Evolutionary conservation across 2,113 vertebrate species (phyloP).

Genomic region (Otus sunia): DNA sequence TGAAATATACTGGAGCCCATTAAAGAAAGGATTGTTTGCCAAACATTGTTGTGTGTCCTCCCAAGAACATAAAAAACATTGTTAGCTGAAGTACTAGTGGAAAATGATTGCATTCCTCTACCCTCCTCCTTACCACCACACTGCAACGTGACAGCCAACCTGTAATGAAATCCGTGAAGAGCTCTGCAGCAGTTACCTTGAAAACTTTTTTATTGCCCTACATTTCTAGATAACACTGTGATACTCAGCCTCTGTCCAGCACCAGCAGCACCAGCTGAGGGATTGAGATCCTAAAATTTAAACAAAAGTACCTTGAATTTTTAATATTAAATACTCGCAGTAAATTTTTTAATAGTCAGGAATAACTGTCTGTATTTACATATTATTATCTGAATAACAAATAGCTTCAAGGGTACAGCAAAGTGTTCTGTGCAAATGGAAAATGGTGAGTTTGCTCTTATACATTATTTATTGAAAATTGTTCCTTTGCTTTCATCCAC

Average conservation of each 20-base stretch:
- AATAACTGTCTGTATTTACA: slow-evolving; percentile 12
- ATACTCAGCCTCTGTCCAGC: not conserved
- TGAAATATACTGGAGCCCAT: not conserved
- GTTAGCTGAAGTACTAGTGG: slow-evolving; percentile 43
- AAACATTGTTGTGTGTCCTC: slow-evolving; percentile 1
- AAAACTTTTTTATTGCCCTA: slow-evolving; percentile 47
- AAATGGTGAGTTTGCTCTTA: not conserved
- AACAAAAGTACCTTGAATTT: not conserved
- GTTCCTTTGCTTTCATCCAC: not conserved
- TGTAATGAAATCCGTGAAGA: slow-evolving; percentile 38
- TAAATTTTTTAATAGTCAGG: not conserved
- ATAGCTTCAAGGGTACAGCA: slow-evolving; percentile 30
- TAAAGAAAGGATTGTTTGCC: not conserved
- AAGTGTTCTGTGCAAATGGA: not conserved
- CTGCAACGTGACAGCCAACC: not conserved
- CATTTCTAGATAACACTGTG: not conserved
- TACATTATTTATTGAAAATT: slow-evolving; percentile 12
- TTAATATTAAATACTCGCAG: not conserved
- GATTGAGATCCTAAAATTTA: not conserved
- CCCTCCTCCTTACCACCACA: not conserved
- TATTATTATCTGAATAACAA: slow-evolving; percentile 37
- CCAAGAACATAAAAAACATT: slow-evolving; percentile 40
- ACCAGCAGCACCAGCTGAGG: not conserved
- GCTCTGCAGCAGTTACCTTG: slow-evolving; percentile 37
- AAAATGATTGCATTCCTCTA: slow-evolving; percentile 31